phyloP scores from a whole-genome alignment of 2,113 vertebrate species.

The Balaeniceps rex region DNA sequence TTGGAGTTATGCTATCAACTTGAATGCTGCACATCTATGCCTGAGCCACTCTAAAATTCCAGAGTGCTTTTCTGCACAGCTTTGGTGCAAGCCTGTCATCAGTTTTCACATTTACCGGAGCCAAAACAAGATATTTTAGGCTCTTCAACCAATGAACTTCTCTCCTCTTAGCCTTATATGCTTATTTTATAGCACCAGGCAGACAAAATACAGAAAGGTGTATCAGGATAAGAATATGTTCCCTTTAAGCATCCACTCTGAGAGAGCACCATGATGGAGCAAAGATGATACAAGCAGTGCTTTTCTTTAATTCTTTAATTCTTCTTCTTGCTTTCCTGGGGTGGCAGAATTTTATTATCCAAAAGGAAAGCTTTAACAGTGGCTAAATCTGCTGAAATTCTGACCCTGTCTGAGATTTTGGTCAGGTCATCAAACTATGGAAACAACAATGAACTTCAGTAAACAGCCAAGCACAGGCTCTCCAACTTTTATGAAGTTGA shows the following conservation, averaged over 20 bases:
- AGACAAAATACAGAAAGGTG: not conserved
- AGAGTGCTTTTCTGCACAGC: not conserved
- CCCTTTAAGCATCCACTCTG: not conserved
- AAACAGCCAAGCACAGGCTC: not conserved
- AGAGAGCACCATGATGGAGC: not conserved
- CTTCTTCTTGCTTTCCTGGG: not conserved
- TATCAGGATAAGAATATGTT: not conserved
- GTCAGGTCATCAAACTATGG: not conserved
- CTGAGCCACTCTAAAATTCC: not conserved
- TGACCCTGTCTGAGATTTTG: not conserved
- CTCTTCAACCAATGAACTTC: not conserved
- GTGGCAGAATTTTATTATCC: not conserved
- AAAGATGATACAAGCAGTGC: not conserved
- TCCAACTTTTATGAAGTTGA: not conserved
- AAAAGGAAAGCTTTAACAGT: not conserved
- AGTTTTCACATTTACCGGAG: not conserved
- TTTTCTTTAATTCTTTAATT: not conserved
- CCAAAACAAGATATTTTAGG: not conserved
- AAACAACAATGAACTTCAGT: not conserved
- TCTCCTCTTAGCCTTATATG: not conserved
- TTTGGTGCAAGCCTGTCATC: not conserved
- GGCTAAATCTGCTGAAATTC: not conserved
- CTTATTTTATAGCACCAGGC: not conserved
- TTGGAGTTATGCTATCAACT: conserved; percentile 2
- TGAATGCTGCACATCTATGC: not conserved